Conservation (phyloP, 2,797 vertebrate genomes). For the Netta rufina region DNA sequence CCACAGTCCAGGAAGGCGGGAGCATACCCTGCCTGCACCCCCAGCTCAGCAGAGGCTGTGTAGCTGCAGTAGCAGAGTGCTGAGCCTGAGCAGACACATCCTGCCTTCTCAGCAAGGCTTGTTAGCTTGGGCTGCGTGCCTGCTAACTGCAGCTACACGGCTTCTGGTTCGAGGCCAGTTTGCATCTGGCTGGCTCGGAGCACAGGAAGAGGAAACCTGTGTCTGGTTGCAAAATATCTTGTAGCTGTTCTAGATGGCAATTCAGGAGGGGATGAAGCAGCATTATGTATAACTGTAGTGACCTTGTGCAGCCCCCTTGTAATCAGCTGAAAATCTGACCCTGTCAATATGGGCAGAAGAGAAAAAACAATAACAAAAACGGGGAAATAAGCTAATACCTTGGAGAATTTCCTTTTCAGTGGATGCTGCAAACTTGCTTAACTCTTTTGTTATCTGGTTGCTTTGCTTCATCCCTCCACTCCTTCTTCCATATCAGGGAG, state of each 20-base stretch:
- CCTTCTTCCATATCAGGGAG: not conserved
- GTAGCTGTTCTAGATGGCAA: not conserved
- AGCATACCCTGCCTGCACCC: not conserved
- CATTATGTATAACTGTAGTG: not conserved
- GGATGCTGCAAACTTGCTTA: not conserved
- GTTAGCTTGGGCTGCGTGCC: not conserved
- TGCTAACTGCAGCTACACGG: not conserved
- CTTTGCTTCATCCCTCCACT: not conserved
- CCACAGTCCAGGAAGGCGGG: accelerated
- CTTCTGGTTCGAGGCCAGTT: not conserved
- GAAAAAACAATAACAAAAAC: too few relatives aligned
- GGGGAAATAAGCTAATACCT: not conserved
- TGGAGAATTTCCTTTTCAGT: not conserved
- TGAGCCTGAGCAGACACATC: not conserved
- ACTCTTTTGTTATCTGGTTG: not conserved
- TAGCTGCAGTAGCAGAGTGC: not conserved
- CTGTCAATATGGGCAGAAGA: not conserved
- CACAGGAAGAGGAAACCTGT: not conserved
- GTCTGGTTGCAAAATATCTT: not conserved
- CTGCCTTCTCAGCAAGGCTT: not conserved
- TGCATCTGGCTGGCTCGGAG: not conserved
- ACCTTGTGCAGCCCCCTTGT: not conserved
- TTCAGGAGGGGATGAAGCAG: not conserved
- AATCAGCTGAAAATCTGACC: not conserved
- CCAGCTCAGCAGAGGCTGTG: not conserved